A percentile compares a stretch with the other conserved stretches of the same genome.
Conservation (phyloP, 2,888 invertebrate species). For the Danaus chrysippus region DNA sequence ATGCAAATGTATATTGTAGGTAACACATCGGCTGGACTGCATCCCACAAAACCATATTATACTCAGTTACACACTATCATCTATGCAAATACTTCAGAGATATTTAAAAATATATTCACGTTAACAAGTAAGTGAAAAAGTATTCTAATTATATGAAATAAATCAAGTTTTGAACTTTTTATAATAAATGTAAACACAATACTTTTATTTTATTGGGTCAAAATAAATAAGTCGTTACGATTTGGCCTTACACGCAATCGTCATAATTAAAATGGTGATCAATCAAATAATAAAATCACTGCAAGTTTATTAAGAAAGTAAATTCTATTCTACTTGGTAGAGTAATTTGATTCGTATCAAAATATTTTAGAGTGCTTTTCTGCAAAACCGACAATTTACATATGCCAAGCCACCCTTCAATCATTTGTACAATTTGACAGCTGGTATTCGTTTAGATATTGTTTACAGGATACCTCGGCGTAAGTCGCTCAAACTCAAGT, state of each 20-base stretch:
- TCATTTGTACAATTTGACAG: conserved; percentile 62
- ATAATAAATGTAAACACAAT: too few relatives aligned
- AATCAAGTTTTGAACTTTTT: neutral
- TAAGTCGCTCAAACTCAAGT: conserved; percentile 34
- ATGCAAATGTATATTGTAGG: conserved; percentile 63
- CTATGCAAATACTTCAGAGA: conserved; percentile 20
- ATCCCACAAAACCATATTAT: conserved; percentile 28
- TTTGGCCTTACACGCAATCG: conserved; percentile 49
- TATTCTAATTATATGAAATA: neutral
- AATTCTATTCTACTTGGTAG: conserved; percentile 24
- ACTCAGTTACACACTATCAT: conserved; percentile 30
- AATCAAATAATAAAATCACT: conserved; percentile 51
- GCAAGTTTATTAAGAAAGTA: conserved; percentile 26
- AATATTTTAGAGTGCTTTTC: conserved; percentile 24
- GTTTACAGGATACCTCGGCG: conserved; percentile 64
- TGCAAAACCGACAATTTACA: conserved; percentile 23
- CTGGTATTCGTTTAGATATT: conserved; percentile 64
- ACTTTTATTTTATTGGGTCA: conserved; percentile 19
- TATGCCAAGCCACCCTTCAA: conserved; percentile 40
- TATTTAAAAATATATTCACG: neutral
- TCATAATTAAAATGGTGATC: conserved; percentile 56
- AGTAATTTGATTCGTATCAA: conserved; percentile 20
- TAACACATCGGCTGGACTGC: conserved; percentile 53
- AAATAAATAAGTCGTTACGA: conserved; percentile 32
- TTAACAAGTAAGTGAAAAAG: neutral